Base-by-base conservation (phyloP, 1,140 invertebrate genomes). In the Cardiocondyla obscurior region DNA sequence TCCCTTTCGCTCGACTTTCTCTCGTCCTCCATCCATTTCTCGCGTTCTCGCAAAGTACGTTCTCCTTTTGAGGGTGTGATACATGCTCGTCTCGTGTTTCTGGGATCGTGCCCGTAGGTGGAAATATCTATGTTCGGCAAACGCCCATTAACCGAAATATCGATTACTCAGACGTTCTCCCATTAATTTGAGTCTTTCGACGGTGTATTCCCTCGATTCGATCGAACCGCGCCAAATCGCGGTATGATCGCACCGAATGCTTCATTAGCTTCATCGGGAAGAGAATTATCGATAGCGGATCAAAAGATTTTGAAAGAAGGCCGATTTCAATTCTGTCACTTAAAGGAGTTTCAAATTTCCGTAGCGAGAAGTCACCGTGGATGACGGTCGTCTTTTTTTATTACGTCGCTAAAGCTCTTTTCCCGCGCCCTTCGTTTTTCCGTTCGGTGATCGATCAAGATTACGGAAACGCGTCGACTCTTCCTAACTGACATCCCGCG, bases 391-490 rank as follows among this genome's bases (percentile, higher is more conserved):
- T 65, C 74, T 76, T 60, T 49, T 82, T 76, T 76, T 46, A 72
- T 76, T 46, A 72, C 16, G 7, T 39, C 51, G 14, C 33, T 25
- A 30, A 14, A 55, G 53, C 39, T 65, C 53, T 53, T 70, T 49
- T n/a, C 36, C 55, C 36, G 46, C 25, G 58, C n/a, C 36, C 39
- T 79, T 53, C 44, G 8, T 28, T 46, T 53, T 69, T 60, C 44
- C n/a, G 3, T 33, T 7, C 14, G 42, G 46, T 70, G 76, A 89
- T 89, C 84, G 84, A 89, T 88, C 81, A 79, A 82, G 67, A 83
- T 83, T 42, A 22, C 28, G 74, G 51, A 83, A 83, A 83, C 42
- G 65, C n/a, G 65, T 19, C 46, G 69, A 25, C 46, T 73, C 60
- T 57, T 33, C 10, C n/a, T 46, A 28, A 16, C 49, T 19, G 42